Evolutionary conservation across 2,888 invertebrate genomes (phyloP).

Genomic region (Tetragonula carbonaria): DNA sequence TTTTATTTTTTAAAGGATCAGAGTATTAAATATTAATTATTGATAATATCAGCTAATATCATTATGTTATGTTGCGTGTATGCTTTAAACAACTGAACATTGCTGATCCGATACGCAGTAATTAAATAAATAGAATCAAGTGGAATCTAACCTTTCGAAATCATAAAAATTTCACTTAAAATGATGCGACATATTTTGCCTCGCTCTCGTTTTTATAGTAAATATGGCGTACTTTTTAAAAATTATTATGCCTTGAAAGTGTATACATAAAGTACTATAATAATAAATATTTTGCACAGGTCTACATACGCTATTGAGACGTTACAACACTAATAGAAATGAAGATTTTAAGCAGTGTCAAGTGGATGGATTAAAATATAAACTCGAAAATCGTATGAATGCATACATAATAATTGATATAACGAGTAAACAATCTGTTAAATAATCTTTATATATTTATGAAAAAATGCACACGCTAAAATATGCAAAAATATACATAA

Average conservation of each 20-base stretch:
- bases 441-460: too few species aligned
- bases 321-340: background rate
- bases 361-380: conserved; percentile 30
- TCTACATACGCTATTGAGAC: background rate
- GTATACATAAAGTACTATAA: background rate
- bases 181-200: background rate
- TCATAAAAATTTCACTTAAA: background rate
- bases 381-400: conserved; percentile 35
- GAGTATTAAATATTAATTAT: too few species aligned
- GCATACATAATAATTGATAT: background rate
- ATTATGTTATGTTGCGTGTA: background rate
- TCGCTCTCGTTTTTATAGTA: background rate
- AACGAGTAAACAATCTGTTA: background rate
- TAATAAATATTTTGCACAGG: background rate
- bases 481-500: too few species aligned
- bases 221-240: too few species aligned
- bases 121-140: background rate
- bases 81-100: background rate
- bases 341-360: background rate
- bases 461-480: too few species aligned
- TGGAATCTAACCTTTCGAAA: background rate
- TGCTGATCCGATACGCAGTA: background rate
- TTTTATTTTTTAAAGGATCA: too few species aligned
- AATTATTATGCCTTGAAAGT: background rate
- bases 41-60: too few species aligned